A percentile compares a stretch with the other conserved stretches of the same genome.
Conservation (phyloP, 1,140 invertebrate species). For the Phortica variegata region DNA sequence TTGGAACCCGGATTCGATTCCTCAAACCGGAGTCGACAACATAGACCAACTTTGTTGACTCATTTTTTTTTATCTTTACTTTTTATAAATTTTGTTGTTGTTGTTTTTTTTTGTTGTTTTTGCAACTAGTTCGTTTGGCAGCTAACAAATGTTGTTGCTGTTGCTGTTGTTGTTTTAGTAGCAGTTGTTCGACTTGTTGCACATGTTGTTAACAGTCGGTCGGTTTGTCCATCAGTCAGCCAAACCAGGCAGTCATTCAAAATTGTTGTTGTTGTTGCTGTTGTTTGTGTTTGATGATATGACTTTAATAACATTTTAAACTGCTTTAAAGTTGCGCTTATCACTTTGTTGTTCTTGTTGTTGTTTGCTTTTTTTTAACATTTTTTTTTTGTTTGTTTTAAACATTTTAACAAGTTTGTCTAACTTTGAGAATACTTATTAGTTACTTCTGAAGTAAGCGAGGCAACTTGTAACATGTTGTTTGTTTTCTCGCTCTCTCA, state of each 20-base stretch:
- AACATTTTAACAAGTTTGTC: slow-evolving; percentile 32
- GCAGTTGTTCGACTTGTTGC: slow-evolving; percentile 45
- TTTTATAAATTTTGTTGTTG: no score
- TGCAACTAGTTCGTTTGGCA: no score
- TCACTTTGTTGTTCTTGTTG: background rate
- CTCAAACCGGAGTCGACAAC: no score
- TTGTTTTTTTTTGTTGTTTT: no score
- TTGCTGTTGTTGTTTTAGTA: no score
- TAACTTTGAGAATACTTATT: slow-evolving; percentile 14
- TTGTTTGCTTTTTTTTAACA: background rate
- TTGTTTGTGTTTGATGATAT: slow-evolving; percentile 22
- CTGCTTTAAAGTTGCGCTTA: background rate
- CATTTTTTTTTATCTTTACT: no score
- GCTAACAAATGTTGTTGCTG: no score
- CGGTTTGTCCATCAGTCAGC: no score
- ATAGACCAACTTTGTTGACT: no score
- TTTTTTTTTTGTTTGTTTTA: background rate
- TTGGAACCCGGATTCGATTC: no score
- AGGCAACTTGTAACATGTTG: slow-evolving; percentile 53
- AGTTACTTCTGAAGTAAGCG: slow-evolving; percentile 36
- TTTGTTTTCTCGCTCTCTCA: slow-evolving; percentile 23
- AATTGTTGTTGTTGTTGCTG: no score
- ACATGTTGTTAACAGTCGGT: slow-evolving; percentile 41
- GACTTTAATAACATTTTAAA: slow-evolving; percentile 28
- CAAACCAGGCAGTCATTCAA: no score